Conservation (phyloP, 2,888 invertebrate species). For the Aporophyla nigra region DNA sequence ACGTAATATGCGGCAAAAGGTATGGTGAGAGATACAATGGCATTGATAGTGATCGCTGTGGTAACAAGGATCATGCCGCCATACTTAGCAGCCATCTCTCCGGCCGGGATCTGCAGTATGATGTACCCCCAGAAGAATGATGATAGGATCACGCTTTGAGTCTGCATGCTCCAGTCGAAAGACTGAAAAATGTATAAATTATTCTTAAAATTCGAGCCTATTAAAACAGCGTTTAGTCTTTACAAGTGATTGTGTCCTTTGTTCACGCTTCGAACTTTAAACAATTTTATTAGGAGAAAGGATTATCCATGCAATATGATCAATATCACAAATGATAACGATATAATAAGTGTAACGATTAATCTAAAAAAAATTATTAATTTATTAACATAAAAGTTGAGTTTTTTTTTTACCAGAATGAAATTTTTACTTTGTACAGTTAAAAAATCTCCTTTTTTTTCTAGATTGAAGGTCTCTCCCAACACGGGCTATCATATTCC, state of each 20-base stretch:
- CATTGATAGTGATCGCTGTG: slow-evolving; percentile 69
- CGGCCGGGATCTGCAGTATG: slow-evolving; percentile 92
- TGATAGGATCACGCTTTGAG: slow-evolving; percentile 84
- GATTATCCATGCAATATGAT: neutral
- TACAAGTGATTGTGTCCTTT: neutral
- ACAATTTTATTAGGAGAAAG: neutral
- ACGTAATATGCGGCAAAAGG: slow-evolving; percentile 71
- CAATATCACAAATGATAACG: neutral
- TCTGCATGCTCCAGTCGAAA: slow-evolving; percentile 88
- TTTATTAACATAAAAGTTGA: neutral
- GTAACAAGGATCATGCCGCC: slow-evolving; percentile 92
- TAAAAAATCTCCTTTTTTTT: neutral
- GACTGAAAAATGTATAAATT: slow-evolving; percentile 57
- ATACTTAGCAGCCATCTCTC: slow-evolving; percentile 92
- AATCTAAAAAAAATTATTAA: neutral
- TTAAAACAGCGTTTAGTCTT: neutral
- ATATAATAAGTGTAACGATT: neutral
- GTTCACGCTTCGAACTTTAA: neutral
- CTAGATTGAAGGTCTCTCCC: neutral
- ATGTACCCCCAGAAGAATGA: slow-evolving; percentile 92
- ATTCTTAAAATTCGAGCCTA: neutral
- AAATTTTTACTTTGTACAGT: neutral
- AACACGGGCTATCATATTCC: neutral
- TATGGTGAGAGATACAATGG: slow-evolving; percentile 76
- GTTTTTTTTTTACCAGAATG: neutral